Base-by-base conservation (phyloP, 2,797 vertebrate species). In the Cossypha caffra region DNA sequence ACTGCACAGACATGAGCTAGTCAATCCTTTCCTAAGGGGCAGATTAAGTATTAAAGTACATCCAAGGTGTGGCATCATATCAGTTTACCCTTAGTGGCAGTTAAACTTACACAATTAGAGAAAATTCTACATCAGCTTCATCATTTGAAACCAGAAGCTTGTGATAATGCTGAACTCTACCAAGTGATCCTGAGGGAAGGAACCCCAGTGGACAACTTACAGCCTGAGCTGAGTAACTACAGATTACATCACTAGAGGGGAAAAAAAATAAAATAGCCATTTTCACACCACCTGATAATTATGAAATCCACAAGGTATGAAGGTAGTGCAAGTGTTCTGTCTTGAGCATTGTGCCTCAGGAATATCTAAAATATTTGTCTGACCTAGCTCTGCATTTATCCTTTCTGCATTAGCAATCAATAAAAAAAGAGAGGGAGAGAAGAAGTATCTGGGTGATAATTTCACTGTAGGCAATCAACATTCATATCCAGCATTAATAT, bases 401-500 rank as follows among this genome's bases (percentile, higher is more conserved):
- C 68, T 59, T 94, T 86, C 73, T 89, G 59, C 57, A 72, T 37
- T 83, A 91, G 48, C 37, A 81, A 74, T 17, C 11, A 7, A 94
- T 58, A 61, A 88, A 86, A 71, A 75, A 59, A 38, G 26, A 64
- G 62, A 81, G 16, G 37, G 12, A 51, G 29, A 75, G 48, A 89
- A 50, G 43, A 51, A 85, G 20, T 31, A 88, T 89, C 54, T 66
- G 54, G 50, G 71, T 68, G 89, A 67, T 83, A 42, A 87, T 76
- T 95, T 88, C 57, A 87, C 80, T 35, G 37, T n/a, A 54, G 83
- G 87, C 88, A 91, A 94, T 90, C 74, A 68, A 72, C 86, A 90
- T 63, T 82, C 86, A 95, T 33, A 93, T 48, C 68, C 90, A 91
- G 75, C 67, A 94, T 93, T 94, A 96, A 96, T 94, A 96, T 93